These are phyloP conservation scores for Oreochromis grahami DNA, from an alignment of 2,797 vertebrate genomes.

Conservation along the genomic window DNA sequence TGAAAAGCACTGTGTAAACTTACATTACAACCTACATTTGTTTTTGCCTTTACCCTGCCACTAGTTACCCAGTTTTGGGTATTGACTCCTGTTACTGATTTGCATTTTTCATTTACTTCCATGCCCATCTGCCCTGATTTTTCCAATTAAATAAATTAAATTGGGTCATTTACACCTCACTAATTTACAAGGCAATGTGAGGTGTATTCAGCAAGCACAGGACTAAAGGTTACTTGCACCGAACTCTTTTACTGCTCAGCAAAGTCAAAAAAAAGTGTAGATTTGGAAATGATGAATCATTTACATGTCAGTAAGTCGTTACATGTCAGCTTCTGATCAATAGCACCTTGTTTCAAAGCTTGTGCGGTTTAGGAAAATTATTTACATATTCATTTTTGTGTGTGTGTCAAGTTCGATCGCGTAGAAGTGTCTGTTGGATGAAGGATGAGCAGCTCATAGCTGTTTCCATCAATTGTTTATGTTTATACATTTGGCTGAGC, in stretches of 20 bases:
- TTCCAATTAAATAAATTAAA: background rate
- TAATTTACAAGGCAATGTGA: background rate
- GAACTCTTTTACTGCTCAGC: background rate
- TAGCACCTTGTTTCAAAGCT: constrained; percentile 34
- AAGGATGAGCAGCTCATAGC: constrained; percentile 30
- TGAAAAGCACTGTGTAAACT: background rate
- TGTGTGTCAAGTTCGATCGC: constrained; percentile 32
- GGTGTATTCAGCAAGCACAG: background rate
- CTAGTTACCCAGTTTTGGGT: background rate
- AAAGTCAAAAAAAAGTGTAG: background rate
- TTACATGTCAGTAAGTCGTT: background rate
- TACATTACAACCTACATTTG: background rate
- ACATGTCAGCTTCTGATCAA: constrained; percentile 26
- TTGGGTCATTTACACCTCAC: background rate
- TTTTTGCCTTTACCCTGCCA: background rate
- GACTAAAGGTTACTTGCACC: background rate
- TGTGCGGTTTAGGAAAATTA: constrained; percentile 32
- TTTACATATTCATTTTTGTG: background rate
- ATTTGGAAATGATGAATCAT: constrained; percentile 31
- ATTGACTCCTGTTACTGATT: background rate
- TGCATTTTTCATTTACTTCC: background rate
- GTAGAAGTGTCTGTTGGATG: constrained; percentile 13
- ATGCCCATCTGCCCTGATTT: background rate
- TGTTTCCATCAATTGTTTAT: constrained; percentile 51
- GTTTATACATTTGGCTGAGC: constrained; percentile 33